These are phyloP conservation scores for Petroica traversi DNA, from an alignment of 2,113 vertebrate genomes.

Conservation along the genomic window DNA sequence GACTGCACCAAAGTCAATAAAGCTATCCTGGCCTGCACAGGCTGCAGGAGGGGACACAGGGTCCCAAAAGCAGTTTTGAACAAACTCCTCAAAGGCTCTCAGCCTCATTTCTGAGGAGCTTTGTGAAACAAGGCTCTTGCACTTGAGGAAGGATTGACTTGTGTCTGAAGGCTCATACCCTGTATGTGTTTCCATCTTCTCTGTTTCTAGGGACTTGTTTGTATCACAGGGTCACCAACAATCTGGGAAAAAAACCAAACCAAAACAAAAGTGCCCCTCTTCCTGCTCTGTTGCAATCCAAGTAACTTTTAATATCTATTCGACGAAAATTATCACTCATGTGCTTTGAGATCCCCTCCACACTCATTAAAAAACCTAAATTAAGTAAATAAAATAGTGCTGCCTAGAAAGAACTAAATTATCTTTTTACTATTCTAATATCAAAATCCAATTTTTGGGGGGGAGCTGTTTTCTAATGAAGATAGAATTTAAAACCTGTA, in stretches of 20 bases:
- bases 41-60: not conserved
- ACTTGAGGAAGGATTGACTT: not conserved
- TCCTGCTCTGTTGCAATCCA: not conserved
- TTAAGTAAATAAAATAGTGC: not conserved
- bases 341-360: not conserved
- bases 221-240: not conserved
- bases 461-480: not conserved
- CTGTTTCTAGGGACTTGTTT: not conserved
- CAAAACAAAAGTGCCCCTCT: accelerated
- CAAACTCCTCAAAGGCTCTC: not conserved
- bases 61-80: not conserved
- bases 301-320: not conserved
- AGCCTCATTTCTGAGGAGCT: not conserved
- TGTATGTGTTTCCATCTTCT: not conserved
- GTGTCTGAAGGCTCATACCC: not conserved
- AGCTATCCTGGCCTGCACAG: not conserved
- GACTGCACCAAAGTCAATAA: not conserved
- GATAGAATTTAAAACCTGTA: too few species aligned
- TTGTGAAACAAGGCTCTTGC: not conserved
- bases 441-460: not conserved
- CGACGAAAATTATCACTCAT: not conserved
- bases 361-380: not conserved
- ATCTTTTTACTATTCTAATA: not conserved
- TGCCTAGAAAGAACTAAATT: not conserved
- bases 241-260: not conserved